Conservation (phyloP, 2,113 vertebrate species). For the Hypocryptadius cinnamomeus region DNA sequence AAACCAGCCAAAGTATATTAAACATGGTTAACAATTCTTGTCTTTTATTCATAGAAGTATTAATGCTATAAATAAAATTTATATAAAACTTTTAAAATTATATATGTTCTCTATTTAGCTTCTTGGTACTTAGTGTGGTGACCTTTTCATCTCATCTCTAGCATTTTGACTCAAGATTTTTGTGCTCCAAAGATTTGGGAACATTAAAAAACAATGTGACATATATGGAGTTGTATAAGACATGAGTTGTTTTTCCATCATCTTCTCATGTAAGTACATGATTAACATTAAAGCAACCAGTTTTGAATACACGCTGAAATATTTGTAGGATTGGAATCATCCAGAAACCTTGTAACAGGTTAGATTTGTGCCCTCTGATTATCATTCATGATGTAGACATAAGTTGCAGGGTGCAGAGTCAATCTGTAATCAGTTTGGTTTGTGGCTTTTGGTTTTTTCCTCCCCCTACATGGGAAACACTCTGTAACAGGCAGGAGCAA, state of each 20-base stretch:
- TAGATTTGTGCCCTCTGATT: background rate
- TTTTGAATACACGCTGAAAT: background rate
- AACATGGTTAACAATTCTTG: background rate
- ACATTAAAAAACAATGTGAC: background rate
- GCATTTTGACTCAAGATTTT: background rate
- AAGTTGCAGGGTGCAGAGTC: background rate
- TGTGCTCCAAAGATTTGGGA: background rate
- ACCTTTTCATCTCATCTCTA: background rate
- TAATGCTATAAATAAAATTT: background rate
- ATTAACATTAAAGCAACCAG: background rate
- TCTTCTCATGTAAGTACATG: background rate
- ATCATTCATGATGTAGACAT: background rate
- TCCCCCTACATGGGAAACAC: background rate
- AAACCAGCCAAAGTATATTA: background rate
- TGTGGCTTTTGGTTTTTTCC: background rate
- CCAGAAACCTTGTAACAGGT: background rate
- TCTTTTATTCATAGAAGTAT: background rate
- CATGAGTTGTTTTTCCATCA: background rate
- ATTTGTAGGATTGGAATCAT: background rate
- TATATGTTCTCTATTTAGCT: background rate
- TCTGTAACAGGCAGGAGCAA: background rate
- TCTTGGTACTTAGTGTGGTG: background rate
- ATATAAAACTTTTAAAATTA: background rate
- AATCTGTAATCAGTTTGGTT: background rate
- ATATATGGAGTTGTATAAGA: background rate